Evolutionary conservation across 2,797 vertebrate species (phyloP).

Genomic region (Taenioides sp.): DNA sequence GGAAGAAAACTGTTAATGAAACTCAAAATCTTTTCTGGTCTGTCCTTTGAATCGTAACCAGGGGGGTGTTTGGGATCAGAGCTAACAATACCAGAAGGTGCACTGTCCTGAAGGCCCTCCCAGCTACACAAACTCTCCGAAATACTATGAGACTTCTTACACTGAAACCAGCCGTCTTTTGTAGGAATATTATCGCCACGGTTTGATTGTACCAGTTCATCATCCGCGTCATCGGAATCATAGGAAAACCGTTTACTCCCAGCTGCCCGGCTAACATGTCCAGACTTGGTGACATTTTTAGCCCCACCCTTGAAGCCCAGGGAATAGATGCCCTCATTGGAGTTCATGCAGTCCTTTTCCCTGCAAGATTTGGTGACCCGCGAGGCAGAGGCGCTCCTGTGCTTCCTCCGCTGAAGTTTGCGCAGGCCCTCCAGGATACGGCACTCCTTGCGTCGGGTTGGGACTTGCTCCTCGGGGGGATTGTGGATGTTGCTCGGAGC

Average conservation of each 20-base stretch:
- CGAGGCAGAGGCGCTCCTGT: constrained; percentile 80
- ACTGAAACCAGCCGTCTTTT: constrained; percentile 75
- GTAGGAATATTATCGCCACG: constrained; percentile 72
- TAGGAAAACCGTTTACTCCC: constrained; percentile 75
- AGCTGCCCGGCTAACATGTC: constrained; percentile 60
- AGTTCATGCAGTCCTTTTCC: constrained; percentile 93
- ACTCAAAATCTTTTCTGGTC: constrained; percentile 82
- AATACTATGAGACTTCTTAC: constrained; percentile 82
- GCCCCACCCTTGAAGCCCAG: constrained; percentile 83
- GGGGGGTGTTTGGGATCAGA: constrained; percentile 58
- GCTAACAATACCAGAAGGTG: constrained; percentile 47
- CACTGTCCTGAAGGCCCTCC: constrained; percentile 70
- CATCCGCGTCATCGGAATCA: constrained; percentile 86
- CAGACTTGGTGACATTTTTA: constrained; percentile 71
- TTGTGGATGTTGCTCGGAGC: constrained; percentile 85
- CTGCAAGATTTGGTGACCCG: constrained; percentile 84
- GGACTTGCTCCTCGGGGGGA: constrained; percentile 83
- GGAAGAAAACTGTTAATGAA: constrained; percentile 80
- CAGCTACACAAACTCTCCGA: constrained; percentile 88
- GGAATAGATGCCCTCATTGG: constrained; percentile 95
- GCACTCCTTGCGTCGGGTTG: constrained; percentile 86
- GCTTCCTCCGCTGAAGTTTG: constrained; percentile 85
- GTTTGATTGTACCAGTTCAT: constrained; percentile 74
- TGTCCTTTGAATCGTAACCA: constrained; percentile 79
- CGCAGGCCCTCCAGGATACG: constrained; percentile 88